Conservation (phyloP, 2,888 invertebrate genomes). For the Pristionchus entomophagus region DNA sequence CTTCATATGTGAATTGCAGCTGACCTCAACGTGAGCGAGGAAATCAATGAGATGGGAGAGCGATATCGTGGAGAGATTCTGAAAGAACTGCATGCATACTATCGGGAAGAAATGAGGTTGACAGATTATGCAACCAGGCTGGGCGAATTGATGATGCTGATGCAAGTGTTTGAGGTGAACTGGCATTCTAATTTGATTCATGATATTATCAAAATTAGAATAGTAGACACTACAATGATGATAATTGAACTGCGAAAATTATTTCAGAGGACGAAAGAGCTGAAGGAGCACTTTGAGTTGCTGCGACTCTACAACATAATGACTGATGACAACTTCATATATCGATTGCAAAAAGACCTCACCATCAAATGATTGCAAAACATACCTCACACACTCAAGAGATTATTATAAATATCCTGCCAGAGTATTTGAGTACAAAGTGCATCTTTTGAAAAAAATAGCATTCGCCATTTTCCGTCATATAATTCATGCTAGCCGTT, state of each 20-base stretch:
- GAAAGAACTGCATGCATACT: background rate
- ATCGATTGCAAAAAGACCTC: background rate
- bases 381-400: too few relatives aligned
- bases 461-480: background rate
- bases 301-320: background rate
- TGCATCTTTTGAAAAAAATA: too few relatives aligned
- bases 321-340: background rate
- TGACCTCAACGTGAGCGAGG: background rate
- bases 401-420: background rate
- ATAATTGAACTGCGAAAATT: too few relatives aligned
- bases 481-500: background rate
- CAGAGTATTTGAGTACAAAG: background rate
- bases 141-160: slow-evolving; percentile 16
- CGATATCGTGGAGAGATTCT: background rate
- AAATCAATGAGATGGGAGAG: background rate
- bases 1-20: background rate
- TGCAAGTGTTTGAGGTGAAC: slow-evolving; percentile 18
- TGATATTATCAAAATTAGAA: too few relatives aligned
- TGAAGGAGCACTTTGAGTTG: slow-evolving; percentile 15
- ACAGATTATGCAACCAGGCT: background rate
- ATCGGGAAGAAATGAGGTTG: background rate
- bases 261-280: background rate
- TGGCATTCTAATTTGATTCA: too few relatives aligned
- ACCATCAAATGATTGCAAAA: background rate
- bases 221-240: too few relatives aligned